Base-by-base conservation (phyloP, 2,113 vertebrate genomes). In the Triplophysa tibetana region DNA sequence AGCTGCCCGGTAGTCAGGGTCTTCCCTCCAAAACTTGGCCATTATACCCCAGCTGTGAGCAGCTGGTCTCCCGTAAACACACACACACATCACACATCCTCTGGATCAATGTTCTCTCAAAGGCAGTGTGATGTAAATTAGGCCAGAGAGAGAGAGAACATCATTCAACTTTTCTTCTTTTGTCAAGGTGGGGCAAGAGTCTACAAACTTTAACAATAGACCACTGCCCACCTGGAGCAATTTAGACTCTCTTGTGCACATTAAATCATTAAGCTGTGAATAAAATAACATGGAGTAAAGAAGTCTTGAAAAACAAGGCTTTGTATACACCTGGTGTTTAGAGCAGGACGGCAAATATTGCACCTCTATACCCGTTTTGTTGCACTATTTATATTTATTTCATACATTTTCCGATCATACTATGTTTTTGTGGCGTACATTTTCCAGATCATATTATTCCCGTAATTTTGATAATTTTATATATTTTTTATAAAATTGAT, bases 11-110 rank as follows among this genome's bases (percentile, higher is more conserved):
- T 87, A 91, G 90, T 87, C 86, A 85, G 88, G 89, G 90, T 86
- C 87, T 82, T 89, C 90, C 90, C 88, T 89, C 85, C 87, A 85
- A 86, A 85, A 89, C 85, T 85, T 78, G 77, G 74, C 81, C 75
- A 79, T 86, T 82, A 84, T 83, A 83, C 89, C 89, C 87, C 91
- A 92, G 90, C 91, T 91, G 92, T 85, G 91, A 92, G 91, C 92
- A 93, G 90, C 92, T 93, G 93, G 90, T 89, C 88, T 79, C 73
- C 79, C 64, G 38, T 77, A 76, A 80, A 82, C 50, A 79, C 68
- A 72, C 77, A 80, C 69, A 75, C 81, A 68, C 75, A 79, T 58
- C 60, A 79, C 76, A 78, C 81, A 75, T 43, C 48, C 54, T 64
- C 73, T 70, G 62, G 66, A 70, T 60, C 33, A 19, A 61, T 65